phyloP scores from a whole-genome alignment of 1,140 invertebrate species.

The Globodera ellingtonae region DNA sequence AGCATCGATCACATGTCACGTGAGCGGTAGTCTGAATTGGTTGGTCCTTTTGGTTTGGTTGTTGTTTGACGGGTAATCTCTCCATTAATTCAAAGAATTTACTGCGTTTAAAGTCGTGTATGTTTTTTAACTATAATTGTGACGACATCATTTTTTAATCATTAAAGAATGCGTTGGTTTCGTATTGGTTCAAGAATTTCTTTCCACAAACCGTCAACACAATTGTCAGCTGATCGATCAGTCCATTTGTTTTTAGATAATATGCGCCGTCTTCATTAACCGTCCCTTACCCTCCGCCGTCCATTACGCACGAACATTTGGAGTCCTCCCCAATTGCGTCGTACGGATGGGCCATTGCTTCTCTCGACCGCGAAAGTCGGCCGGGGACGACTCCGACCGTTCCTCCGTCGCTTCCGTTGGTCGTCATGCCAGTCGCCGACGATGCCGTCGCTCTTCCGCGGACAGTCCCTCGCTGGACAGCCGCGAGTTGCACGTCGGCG shows the following conservation, averaged over 20 bases:
- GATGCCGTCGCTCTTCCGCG: background rate
- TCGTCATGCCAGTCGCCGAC: background rate
- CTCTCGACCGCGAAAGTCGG: slow-evolving; percentile 6
- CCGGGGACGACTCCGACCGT: slow-evolving; percentile 12
- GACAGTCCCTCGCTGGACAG: slow-evolving; percentile 23
- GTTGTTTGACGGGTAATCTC: no score
- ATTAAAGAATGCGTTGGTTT: background rate
- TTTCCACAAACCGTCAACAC: no score
- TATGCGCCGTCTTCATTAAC: no score
- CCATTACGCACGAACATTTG: no score
- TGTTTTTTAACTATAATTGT: background rate
- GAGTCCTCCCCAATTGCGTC: background rate
- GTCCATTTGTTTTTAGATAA: no score
- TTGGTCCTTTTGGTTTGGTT: no score
- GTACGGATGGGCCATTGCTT: slow-evolving; percentile 22
- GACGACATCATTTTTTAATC: slow-evolving; percentile 3
- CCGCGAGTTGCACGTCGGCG: background rate
- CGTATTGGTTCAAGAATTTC: no score
- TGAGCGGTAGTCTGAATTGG: no score
- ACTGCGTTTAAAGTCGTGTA: background rate
- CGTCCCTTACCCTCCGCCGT: no score
- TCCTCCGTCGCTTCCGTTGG: slow-evolving; percentile 4
- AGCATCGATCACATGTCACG: no score
- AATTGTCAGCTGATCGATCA: no score
- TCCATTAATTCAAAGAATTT: no score